These are phyloP conservation scores for Therioaphis trifolii DNA, from an alignment of 2,888 invertebrate species.

Conservation along the genomic window DNA sequence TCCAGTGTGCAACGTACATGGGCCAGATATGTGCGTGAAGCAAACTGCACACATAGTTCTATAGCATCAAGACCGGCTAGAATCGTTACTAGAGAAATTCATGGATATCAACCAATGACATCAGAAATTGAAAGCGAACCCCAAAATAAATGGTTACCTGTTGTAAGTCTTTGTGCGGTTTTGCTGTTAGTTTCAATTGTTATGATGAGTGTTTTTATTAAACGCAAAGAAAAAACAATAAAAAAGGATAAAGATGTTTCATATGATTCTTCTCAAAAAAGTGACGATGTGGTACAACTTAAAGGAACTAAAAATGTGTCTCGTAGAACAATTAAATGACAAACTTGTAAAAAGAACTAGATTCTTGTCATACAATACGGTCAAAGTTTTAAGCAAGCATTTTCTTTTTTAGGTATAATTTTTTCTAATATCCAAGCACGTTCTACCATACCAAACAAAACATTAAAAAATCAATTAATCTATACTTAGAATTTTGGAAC, in stretches of 20 bases:
- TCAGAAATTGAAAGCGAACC: constrained; percentile 6
- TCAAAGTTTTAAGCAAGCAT: constrained; percentile 34
- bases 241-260: constrained; percentile 50
- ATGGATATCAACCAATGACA: constrained; percentile 31
- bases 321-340: constrained; percentile 56
- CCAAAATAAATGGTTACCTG: constrained; percentile 24
- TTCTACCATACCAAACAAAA: constrained; percentile 48
- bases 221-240: constrained; percentile 35
- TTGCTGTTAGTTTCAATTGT: constrained; percentile 19
- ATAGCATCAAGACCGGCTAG: constrained; percentile 62
- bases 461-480: constrained; percentile 21
- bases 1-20: constrained; percentile 75
- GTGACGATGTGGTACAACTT: constrained; percentile 35
- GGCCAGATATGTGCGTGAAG: constrained; percentile 74
- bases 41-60: constrained; percentile 64
- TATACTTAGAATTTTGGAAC: constrained; percentile 37
- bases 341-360: constrained; percentile 24
- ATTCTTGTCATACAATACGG: constrained; percentile 4
- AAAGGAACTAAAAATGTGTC: constrained; percentile 54
- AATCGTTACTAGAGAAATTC: constrained; percentile 61
- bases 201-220: constrained; percentile 25
- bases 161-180: constrained; percentile 20
- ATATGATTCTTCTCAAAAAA: constrained; percentile 8
- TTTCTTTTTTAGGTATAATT: constrained; percentile 16
- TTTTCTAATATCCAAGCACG: constrained; percentile 43